phyloP scores from a whole-genome alignment of 2,797 vertebrate species.

The Poeciliopsis presidionis region DNA sequence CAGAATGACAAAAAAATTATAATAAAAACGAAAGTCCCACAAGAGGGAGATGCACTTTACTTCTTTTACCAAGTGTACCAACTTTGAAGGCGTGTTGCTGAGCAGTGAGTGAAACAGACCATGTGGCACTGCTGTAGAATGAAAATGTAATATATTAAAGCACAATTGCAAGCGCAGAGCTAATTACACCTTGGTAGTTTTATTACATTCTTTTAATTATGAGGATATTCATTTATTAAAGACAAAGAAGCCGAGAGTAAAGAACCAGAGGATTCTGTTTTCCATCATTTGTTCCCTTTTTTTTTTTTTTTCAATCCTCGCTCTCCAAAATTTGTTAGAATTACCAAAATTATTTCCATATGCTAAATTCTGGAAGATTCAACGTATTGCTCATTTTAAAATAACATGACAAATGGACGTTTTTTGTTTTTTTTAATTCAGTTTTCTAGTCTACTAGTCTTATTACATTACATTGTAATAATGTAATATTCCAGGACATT shows the following conservation, averaged over 20 bases:
- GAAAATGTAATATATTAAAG: neutral
- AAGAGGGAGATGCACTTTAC: conserved; percentile 60
- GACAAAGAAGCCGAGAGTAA: neutral
- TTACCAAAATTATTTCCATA: neutral
- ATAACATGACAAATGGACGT: neutral
- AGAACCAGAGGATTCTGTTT: neutral
- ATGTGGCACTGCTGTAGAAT: conserved; percentile 22
- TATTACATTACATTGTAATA: neutral
- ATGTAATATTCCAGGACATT: neutral
- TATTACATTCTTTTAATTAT: neutral
- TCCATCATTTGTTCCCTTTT: neutral
- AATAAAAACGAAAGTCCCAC: conserved; percentile 62
- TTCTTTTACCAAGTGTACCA: conserved; percentile 62
- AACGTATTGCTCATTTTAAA: neutral
- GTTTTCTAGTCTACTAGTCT: neutral
- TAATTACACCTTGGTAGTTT: neutral
- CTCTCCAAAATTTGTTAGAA: neutral
- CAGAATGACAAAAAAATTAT: conserved; percentile 36
- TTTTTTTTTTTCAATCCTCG: too few species aligned
- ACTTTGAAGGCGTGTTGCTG: conserved; percentile 63
- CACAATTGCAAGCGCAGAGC: neutral
- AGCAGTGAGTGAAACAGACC: conserved; percentile 56
- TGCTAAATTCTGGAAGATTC: neutral
- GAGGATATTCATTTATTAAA: neutral
- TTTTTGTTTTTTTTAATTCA: too few species aligned